Percentiles rank a stretch among this genome's conserved stretches.
Conservation (phyloP, 2,888 invertebrate species). For the Diaperis boleti region DNA sequence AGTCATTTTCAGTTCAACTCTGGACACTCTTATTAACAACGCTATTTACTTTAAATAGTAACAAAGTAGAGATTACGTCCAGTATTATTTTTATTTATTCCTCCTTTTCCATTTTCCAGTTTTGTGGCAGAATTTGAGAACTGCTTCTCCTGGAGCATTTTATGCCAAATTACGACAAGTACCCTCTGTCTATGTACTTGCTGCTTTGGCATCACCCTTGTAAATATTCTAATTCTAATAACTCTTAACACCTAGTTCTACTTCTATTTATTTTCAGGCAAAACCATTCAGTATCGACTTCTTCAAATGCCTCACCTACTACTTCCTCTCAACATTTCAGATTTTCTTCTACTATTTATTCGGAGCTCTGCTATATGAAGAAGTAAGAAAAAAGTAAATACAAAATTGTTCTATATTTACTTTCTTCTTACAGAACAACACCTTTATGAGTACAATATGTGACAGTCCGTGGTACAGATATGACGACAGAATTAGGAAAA, state of each 20-base stretch:
- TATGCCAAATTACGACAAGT: not conserved
- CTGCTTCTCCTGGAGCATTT: not conserved
- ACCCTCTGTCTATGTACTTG: not conserved
- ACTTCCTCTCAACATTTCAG: not conserved
- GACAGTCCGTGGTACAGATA: not conserved
- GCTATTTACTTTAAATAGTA: no score
- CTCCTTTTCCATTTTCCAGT: not conserved
- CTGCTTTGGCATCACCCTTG: not conserved
- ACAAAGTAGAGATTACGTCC: not conserved
- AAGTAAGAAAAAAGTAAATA: not conserved
- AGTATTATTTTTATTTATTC: not conserved
- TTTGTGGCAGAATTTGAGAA: not conserved
- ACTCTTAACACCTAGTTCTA: no score
- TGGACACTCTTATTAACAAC: no score
- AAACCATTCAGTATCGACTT: not conserved
- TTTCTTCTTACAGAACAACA: not conserved
- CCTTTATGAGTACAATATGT: not conserved
- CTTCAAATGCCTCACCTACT: not conserved
- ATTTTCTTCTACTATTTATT: not conserved
- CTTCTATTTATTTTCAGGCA: no score
- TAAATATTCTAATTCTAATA: not conserved
- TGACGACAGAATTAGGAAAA: not conserved
- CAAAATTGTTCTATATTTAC: not conserved
- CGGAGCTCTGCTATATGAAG: not conserved
- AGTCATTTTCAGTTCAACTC: no score